Evolutionary conservation across 2,888 invertebrate species (phyloP).

Genomic region (Allygus modestus): DNA sequence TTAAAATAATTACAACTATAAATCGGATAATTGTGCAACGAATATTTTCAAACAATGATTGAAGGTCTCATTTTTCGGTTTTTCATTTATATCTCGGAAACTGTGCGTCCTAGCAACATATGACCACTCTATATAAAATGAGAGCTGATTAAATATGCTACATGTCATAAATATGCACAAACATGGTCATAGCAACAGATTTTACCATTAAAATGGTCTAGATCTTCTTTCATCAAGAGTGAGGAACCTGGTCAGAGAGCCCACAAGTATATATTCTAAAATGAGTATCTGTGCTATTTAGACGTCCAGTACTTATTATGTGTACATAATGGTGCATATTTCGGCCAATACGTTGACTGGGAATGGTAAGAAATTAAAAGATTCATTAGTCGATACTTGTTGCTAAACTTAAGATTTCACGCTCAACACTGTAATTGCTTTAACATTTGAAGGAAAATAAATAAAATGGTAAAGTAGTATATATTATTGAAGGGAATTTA

Average conservation of each 20-base stretch:
- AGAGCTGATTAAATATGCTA: too few relatives aligned
- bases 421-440: slow-evolving; percentile 26
- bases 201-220: slow-evolving; percentile 4
- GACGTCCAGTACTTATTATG: slow-evolving; percentile 6
- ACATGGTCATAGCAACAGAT: not conserved
- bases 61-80: too few relatives aligned
- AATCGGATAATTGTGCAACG: too few relatives aligned
- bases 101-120: too few relatives aligned
- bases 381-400: slow-evolving; percentile 24
- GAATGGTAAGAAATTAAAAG: slow-evolving; percentile 34
- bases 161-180: slow-evolving; percentile 21
- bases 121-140: too few relatives aligned
- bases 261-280: slow-evolving; percentile 20
- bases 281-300: slow-evolving; percentile 35
- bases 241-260: slow-evolving; percentile 16
- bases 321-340: slow-evolving; percentile 40
- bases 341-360: slow-evolving; percentile 39
- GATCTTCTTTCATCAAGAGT: slow-evolving; percentile 41
- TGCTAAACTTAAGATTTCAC: slow-evolving; percentile 28
- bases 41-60: too few relatives aligned
- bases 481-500: slow-evolving; percentile 25
- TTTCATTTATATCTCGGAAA: too few relatives aligned
- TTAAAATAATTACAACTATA: too few relatives aligned
- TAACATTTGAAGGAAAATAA: slow-evolving; percentile 14
- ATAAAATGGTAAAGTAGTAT: slow-evolving; percentile 29